Evolutionary conservation across 1,140 invertebrate species (phyloP).

Genomic region (Aricia agestis): DNA sequence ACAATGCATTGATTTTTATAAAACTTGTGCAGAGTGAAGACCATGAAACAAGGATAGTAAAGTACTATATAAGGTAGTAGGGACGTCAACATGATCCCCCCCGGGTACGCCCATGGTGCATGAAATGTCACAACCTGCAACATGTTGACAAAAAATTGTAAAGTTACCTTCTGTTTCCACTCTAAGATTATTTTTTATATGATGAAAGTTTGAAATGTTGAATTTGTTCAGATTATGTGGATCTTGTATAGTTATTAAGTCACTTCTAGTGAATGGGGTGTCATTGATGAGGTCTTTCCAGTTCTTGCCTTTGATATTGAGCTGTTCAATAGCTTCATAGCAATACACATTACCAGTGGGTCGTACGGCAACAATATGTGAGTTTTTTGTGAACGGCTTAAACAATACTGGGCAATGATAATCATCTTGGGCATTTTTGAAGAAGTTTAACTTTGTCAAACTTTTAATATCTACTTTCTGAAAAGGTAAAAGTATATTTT

Average conservation of each 20-base stretch:
- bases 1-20: too few species aligned
- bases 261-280: slow-evolving; percentile 91
- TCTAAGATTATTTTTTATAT: slow-evolving; percentile 96
- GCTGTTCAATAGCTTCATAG: slow-evolving; percentile 96
- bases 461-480: slow-evolving; percentile 88
- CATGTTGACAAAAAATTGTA: not conserved
- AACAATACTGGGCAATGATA: slow-evolving; percentile 97
- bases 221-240: slow-evolving; percentile 95
- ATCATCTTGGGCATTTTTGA: slow-evolving; percentile 87
- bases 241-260: slow-evolving; percentile 97
- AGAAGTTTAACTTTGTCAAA: slow-evolving; percentile 93
- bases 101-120: too few species aligned
- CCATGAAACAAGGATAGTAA: too few species aligned
- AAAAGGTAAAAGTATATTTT: slow-evolving; percentile 32
- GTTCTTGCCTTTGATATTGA: slow-evolving; percentile 96
- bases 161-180: slow-evolving; percentile 86
- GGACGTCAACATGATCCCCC: too few species aligned
- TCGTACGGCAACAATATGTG: slow-evolving; percentile 94
- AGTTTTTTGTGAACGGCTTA: slow-evolving; percentile 96
- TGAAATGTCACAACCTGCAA: too few species aligned
- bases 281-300: slow-evolving; percentile 97
- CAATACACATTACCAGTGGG: slow-evolving; percentile 98
- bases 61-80: too few species aligned
- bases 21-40: too few species aligned
- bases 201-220: slow-evolving; percentile 96